A percentile compares a stretch with the other conserved stretches of the same genome.
Evolutionary conservation across 2,888 invertebrate species (phyloP).

Genomic region (Xiphydria camelus): DNA sequence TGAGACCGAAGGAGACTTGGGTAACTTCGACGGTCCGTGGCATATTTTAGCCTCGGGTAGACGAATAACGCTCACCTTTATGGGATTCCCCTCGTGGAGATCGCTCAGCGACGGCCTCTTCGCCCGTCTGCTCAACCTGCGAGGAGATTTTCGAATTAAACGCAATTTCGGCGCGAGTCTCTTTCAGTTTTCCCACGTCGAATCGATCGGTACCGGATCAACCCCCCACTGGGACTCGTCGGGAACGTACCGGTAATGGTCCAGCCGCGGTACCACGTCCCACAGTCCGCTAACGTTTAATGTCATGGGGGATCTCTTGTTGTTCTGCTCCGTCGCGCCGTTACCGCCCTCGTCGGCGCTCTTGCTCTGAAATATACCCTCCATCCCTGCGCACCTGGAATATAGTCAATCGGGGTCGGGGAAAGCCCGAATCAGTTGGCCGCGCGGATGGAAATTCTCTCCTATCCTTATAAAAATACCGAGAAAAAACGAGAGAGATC

Average conservation of each 20-base stretch:
- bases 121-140: slow-evolving; percentile 64
- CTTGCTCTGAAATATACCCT: slow-evolving; percentile 39
- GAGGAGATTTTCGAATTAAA: too few species aligned
- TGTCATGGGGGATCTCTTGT: slow-evolving; percentile 48
- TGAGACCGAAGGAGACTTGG: too few species aligned
- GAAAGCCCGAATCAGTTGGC: too few species aligned
- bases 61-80: slow-evolving; percentile 55
- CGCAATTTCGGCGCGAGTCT: too few species aligned
- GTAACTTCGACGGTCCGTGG: too few species aligned
- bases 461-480: too few species aligned
- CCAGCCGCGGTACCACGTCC: slow-evolving; percentile 54
- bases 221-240: too few species aligned
- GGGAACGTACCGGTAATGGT: slow-evolving; percentile 48
- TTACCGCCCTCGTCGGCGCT: slow-evolving; percentile 40
- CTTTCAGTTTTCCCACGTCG: too few species aligned
- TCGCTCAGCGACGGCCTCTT: slow-evolving; percentile 85
- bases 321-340: slow-evolving; percentile 34
- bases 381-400: slow-evolving; percentile 45
- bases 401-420: too few species aligned
- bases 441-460: too few species aligned
- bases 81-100: slow-evolving; percentile 65
- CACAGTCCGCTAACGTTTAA: slow-evolving; percentile 52
- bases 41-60: neutral
- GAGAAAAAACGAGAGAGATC: too few species aligned
- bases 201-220: too few species aligned